Base-by-base conservation (phyloP, 2,113 vertebrate species). In the Lagopus muta region DNA sequence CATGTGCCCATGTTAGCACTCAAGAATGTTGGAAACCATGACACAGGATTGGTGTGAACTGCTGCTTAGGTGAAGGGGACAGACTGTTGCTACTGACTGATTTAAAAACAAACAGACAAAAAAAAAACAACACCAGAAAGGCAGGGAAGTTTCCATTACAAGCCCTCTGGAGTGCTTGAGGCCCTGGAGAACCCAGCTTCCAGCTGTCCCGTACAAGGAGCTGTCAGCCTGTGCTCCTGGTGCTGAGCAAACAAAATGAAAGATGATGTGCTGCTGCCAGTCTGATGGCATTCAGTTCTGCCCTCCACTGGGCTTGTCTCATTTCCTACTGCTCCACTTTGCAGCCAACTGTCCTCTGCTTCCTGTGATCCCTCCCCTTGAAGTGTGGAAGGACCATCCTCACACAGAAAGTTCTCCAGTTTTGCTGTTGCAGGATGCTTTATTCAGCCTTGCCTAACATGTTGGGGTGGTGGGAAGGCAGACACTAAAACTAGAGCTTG, bases 171-270 rank as follows among this genome's bases (percentile, higher is more conserved):
- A 73, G n/a, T 13, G 54, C 27, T 2, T 85, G 64, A 75, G 40
- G 80, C 13, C 45, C 36, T 0, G 0, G 17, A 86, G 30, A 54
- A 36, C 30, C 36, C 72, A 65, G 8, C 11, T 50, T n/a, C 43
- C 74, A 48, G n/a, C n/a, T 36, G 32, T 50, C 34, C 58, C 47
- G 18, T 21, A 34, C 25, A 21, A 28, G 34, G 43, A 50, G 20
- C 62, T 62, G 72, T 10, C 66, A 82, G 40, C 64, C 57, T 75
- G 61, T 24, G 55, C 77, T 80, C 22, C n/a, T 36, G 16, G 28
- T 2, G 8, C 43, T 21, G 20, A 80, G 45, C 38, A 79, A 55
- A 88, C 52, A 19, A 93, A 89, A 62, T 1, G 6, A 67, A 86
- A 58, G 71, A 94, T 91, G 86, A 61, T 2, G 0, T 61, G 25